Evolutionary conservation across 2,797 vertebrate species (phyloP).

Genomic region (Leptodactylus fallax): DNA sequence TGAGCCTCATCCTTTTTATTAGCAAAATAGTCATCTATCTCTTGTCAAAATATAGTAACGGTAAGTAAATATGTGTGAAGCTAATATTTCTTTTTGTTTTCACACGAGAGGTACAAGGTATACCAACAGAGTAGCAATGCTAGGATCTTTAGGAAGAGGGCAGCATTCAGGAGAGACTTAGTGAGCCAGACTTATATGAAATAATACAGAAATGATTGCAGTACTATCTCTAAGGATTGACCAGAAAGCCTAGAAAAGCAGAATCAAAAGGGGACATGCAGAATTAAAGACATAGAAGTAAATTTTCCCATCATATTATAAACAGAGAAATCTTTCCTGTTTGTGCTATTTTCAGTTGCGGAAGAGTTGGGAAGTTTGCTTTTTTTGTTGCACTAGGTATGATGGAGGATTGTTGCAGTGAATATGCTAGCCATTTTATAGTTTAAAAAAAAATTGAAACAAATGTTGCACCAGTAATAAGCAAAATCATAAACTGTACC

Average conservation of each 20-base stretch:
- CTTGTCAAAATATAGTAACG: slow-evolving; percentile 54
- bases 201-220: not conserved
- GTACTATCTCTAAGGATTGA: not conserved
- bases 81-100: slow-evolving; percentile 19
- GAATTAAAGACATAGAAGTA: not conserved
- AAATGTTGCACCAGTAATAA: no score
- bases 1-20: slow-evolving; percentile 51
- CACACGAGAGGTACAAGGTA: not conserved
- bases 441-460: not conserved
- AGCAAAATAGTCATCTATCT: slow-evolving; percentile 56
- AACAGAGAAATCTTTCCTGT: not conserved
- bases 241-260: not conserved
- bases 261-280: not conserved
- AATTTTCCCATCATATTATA: not conserved
- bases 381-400: not conserved
- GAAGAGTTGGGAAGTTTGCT: no score
- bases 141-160: slow-evolving; percentile 3
- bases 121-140: slow-evolving; percentile 13
- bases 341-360: not conserved
- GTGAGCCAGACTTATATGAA: not conserved
- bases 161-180: slow-evolving; percentile 1
- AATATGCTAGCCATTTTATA: not conserved
- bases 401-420: not conserved
- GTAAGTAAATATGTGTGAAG: slow-evolving; percentile 33
- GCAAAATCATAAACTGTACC: no score